Conservation (phyloP, 2,888 invertebrate species). For the Scrobipalpa atriplicella region DNA sequence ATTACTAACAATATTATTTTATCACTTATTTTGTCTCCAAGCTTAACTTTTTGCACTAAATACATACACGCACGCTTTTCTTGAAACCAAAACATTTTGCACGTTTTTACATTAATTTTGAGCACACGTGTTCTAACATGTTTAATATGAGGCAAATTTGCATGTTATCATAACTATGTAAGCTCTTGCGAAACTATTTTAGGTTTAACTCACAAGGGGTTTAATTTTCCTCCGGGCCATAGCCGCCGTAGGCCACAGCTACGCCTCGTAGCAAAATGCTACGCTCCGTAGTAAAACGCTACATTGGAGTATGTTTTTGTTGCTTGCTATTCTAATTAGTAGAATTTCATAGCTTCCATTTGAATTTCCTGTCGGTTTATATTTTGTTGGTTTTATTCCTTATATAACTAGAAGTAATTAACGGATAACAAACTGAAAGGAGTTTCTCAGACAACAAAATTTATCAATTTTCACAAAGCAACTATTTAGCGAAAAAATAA, state of each 20-base stretch:
- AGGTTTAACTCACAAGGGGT: slow-evolving; percentile 22
- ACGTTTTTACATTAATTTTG: background rate
- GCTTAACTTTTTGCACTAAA: too few relatives aligned
- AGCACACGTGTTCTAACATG: slow-evolving; percentile 6
- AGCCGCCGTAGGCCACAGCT: slow-evolving; percentile 32
- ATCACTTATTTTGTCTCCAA: too few relatives aligned
- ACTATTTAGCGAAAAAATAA: too few relatives aligned
- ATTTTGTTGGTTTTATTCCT: background rate
- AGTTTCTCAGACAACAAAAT: too few relatives aligned
- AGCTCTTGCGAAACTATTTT: slow-evolving; percentile 20
- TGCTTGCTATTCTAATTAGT: slow-evolving; percentile 11
- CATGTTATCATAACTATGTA: slow-evolving; percentile 20
- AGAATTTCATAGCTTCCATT: background rate
- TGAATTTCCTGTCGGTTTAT: background rate
- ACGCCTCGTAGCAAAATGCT: slow-evolving; percentile 28
- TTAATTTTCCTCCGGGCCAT: slow-evolving; percentile 27
- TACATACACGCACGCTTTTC: too few relatives aligned
- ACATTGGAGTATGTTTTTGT: slow-evolving; percentile 9
- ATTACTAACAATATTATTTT: too few relatives aligned
- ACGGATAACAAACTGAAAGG: too few relatives aligned
- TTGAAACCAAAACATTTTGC: slow-evolving; percentile 4
- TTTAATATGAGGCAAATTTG: slow-evolving; percentile 18
- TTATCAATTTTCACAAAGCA: too few relatives aligned
- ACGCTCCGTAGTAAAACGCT: slow-evolving; percentile 22
- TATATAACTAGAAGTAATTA: too few relatives aligned